Percentiles rank a stretch among this genome's conserved stretches.
These are phyloP conservation scores for Toxonevra muliebris DNA, from an alignment of 2,888 invertebrate species.

Conservation along the genomic window DNA sequence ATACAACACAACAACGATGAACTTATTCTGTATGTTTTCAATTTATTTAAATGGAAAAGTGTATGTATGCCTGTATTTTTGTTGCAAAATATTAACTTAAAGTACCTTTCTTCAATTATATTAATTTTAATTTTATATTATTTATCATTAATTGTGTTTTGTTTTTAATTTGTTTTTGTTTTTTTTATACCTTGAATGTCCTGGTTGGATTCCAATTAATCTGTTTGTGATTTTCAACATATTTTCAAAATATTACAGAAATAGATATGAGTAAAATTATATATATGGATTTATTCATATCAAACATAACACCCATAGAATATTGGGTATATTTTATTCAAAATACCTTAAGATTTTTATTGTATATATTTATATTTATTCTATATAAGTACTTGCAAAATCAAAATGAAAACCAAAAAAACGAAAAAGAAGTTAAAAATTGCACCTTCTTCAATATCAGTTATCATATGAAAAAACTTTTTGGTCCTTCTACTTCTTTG, in stretches of 20 bases:
- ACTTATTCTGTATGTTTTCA: neutral
- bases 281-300: neutral
- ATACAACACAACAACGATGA: too few relatives aligned
- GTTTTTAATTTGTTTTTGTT: constrained; percentile 6
- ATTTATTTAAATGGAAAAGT: too few relatives aligned
- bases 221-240: constrained; percentile 54
- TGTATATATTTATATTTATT: too few relatives aligned
- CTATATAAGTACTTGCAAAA: too few relatives aligned
- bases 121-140: neutral
- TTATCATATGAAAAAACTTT: too few relatives aligned
- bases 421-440: too few relatives aligned
- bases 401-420: too few relatives aligned
- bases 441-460: too few relatives aligned
- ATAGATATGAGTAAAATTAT: constrained; percentile 50
- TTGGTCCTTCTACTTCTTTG: too few relatives aligned
- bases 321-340: neutral
- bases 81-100: neutral
- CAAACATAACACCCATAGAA: too few relatives aligned
- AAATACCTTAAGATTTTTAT: neutral
- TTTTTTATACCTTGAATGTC: constrained; percentile 65
- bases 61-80: neutral
- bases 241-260: constrained; percentile 34
- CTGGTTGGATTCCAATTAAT: constrained; percentile 67
- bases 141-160: neutral
- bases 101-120: neutral